Evolutionary conservation across 1,140 invertebrate genomes (phyloP).

Genomic region (Neomicropteryx cornuta): DNA sequence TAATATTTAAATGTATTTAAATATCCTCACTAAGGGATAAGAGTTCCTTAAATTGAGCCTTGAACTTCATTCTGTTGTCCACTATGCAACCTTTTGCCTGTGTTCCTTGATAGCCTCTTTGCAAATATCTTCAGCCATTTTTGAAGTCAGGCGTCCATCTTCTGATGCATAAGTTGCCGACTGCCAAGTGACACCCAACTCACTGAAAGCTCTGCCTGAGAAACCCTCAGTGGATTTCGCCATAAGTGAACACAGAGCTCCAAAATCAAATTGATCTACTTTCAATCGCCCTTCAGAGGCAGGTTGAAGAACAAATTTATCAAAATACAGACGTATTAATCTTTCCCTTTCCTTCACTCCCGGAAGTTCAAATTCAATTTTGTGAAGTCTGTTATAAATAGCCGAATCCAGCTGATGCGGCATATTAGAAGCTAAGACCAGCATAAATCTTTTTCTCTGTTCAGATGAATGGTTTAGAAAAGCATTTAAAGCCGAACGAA

Average conservation of each 20-base stretch:
- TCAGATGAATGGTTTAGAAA: conserved; percentile 98
- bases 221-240: conserved; percentile 81
- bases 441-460: conserved; percentile 93
- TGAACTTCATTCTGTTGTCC: too few relatives aligned
- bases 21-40: too few relatives aligned
- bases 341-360: conserved; percentile 86
- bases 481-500: conserved; percentile 89
- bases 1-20: too few relatives aligned
- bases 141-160: conserved; percentile 81
- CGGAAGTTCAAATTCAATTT: conserved; percentile 90
- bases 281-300: conserved; percentile 80
- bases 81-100: conserved; percentile 84
- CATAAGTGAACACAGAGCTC: conserved; percentile 76
- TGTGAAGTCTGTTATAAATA: conserved; percentile 91
- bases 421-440: conserved; percentile 95
- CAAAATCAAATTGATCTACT: conserved; percentile 91
- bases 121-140: conserved; percentile 84
- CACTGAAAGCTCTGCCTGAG: conserved; percentile 95
- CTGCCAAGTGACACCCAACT: conserved; percentile 94
- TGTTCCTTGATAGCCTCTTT: conserved; percentile 76
- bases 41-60: too few relatives aligned
- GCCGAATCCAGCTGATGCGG: conserved; percentile 99
- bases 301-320: conserved; percentile 87
- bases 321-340: conserved; percentile 90
- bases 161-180: conserved; percentile 91